Evolutionary conservation across 1,140 invertebrate species (phyloP).

Genomic region (Conopomorpha cramerella): DNA sequence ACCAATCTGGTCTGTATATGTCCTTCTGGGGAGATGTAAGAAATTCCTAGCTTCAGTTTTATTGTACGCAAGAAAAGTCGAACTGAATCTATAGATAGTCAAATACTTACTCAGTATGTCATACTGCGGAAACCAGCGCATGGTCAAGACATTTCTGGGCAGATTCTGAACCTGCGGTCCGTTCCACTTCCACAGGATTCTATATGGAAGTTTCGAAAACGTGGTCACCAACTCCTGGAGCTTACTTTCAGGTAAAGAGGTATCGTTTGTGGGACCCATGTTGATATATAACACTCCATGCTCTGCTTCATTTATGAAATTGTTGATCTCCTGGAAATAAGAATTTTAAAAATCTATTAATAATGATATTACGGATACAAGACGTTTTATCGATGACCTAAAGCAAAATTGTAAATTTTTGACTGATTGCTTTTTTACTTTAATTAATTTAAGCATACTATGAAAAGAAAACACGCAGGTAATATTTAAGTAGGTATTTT

Average conservation of each 20-base stretch:
- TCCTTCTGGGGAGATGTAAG: too few species aligned
- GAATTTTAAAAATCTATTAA: too few species aligned
- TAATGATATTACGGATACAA: neutral
- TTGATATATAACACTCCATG: constrained; percentile 69
- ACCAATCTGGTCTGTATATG: too few species aligned
- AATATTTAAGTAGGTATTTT: too few species aligned
- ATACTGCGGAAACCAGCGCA: constrained; percentile 68
- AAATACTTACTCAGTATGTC: constrained; percentile 63
- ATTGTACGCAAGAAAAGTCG: neutral
- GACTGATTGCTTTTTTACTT: too few species aligned
- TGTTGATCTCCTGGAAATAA: constrained; percentile 60
- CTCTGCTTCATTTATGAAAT: constrained; percentile 63
- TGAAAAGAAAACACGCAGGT: too few species aligned
- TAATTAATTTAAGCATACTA: too few species aligned
- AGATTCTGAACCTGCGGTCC: constrained; percentile 42
- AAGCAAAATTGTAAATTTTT: too few species aligned
- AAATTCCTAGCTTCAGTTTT: too few species aligned
- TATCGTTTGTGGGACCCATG: constrained; percentile 62
- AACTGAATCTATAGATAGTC: constrained; percentile 3
- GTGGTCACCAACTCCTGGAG: constrained; percentile 63
- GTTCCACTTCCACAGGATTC: constrained; percentile 66
- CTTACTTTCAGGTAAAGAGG: constrained; percentile 64
- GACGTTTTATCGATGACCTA: neutral
- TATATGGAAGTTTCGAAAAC: constrained; percentile 53
- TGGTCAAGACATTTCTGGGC: constrained; percentile 64